These are phyloP conservation scores for Himalopsyche tibetana DNA, from an alignment of 2,888 invertebrate species.

Conservation along the genomic window DNA sequence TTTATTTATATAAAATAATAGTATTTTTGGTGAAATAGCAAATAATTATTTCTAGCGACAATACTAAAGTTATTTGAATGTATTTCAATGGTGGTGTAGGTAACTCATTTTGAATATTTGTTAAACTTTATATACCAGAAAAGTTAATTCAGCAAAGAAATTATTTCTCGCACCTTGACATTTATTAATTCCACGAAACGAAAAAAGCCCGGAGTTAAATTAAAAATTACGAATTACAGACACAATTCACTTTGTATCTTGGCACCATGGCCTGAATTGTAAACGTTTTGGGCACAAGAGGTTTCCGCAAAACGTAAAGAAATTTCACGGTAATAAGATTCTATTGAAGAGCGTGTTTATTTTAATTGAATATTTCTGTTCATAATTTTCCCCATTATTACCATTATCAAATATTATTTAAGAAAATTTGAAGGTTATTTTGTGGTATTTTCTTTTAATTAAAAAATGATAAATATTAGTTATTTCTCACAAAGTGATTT, in stretches of 20 bases:
- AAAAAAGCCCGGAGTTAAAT: background rate
- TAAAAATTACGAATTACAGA: constrained; percentile 13
- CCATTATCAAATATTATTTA: too few relatives aligned
- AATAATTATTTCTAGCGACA: too few relatives aligned
- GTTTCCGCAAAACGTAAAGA: background rate
- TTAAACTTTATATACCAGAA: background rate
- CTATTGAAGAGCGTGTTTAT: background rate
- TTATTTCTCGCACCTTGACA: background rate
- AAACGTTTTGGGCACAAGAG: background rate
- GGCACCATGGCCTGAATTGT: background rate
- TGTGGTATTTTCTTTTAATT: too few relatives aligned
- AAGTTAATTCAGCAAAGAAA: background rate
- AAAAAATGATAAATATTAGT: too few relatives aligned
- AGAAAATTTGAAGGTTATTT: too few relatives aligned
- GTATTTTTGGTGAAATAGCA: too few relatives aligned
- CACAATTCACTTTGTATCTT: constrained; percentile 1
- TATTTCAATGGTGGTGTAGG: too few relatives aligned
- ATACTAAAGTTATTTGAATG: too few relatives aligned
- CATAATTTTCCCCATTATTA: too few relatives aligned
- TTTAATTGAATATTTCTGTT: too few relatives aligned
- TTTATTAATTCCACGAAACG: constrained; percentile 4
- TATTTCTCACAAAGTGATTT: too few relatives aligned
- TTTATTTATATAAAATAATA: too few relatives aligned
- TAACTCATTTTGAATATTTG: background rate
- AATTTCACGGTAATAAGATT: background rate